Evolutionary conservation across 2,113 vertebrate species (phyloP), one percentile per base, ranked within the genome.

Genomic region (Cyanoderma ruficeps): DNA sequence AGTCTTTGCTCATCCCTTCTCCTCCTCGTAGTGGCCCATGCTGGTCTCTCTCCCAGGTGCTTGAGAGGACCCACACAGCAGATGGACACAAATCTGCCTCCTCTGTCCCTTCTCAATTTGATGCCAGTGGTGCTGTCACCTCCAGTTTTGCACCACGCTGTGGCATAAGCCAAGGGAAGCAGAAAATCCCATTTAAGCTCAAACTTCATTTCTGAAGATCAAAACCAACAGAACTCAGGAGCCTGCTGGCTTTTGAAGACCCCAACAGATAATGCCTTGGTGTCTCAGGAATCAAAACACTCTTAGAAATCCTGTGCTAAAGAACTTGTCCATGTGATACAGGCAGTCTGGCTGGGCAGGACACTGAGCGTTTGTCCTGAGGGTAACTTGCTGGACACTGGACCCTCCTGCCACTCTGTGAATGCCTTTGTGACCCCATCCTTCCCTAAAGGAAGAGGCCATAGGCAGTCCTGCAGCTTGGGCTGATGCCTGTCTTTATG

Each of bases 121-220:
- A 67, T 70, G 46, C 14, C 1, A 1, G 11, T 6, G 1, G 15
- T 77, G 69, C 64, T 89, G 47, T 67, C 20, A 9, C 23, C 30
- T 78, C 49, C 37, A 31, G 18, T 65, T 89, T 81, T 67, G 52
- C 1, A 0, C 14, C 10, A 37, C 18, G 24, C 46, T 55, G 20
- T 41, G 18, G 22, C 31, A 15, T 30, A 70, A 89, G 7, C 9
- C 47, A 65, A 59, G 5, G 46, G 44, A 91, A 84, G 47, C 23
- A 84, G 69, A 94, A 97, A 85, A 88, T 83, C 23, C 28, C n/a
- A 53, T 83, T 69, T 87, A 81, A 87, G 30, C 19, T 75, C 61
- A 68, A 49, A 78, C 19, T 82, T 87, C 0, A 50, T 46, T 94
- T 94, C 37, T 56, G 42, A 85, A 72, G 67, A 83, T 65, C 56